phyloP scores from a whole-genome alignment of 2,888 invertebrate genomes.

The Ichneumon xanthorius region DNA sequence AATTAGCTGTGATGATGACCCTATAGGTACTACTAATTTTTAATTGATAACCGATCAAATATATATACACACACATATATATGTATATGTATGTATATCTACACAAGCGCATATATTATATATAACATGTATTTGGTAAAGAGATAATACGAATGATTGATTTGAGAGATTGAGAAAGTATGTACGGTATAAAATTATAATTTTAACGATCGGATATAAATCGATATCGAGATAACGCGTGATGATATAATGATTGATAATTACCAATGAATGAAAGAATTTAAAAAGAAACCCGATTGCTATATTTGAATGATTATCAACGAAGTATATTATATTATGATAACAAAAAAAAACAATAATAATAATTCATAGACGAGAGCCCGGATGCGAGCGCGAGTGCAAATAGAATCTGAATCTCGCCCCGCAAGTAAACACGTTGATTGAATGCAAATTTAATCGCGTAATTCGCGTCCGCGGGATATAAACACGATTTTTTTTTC shows the following conservation, averaged over 20 bases:
- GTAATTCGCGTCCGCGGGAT: background rate
- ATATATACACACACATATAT: slow-evolving; percentile 41
- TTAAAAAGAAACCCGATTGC: slow-evolving; percentile 37
- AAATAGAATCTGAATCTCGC: background rate
- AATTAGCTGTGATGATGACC: slow-evolving; percentile 83
- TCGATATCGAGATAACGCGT: slow-evolving; percentile 56
- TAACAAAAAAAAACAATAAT: background rate
- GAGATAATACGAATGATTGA: slow-evolving; percentile 34
- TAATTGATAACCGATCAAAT: slow-evolving; percentile 74
- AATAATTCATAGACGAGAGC: background rate
- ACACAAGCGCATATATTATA: slow-evolving; percentile 50
- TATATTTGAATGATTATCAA: slow-evolving; percentile 1
- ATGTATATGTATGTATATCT: slow-evolving; percentile 61
- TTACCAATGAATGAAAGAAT: slow-evolving; percentile 36
- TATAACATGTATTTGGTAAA: slow-evolving; percentile 51
- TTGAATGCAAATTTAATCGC: background rate
- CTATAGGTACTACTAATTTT: slow-evolving; percentile 82
- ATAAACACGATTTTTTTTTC: background rate
- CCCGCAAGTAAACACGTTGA: background rate
- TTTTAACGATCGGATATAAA: slow-evolving; percentile 70
- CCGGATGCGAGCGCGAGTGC: slow-evolving; percentile 12
- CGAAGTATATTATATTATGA: background rate
- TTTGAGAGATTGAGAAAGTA: slow-evolving; percentile 26
- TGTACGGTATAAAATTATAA: slow-evolving; percentile 63
- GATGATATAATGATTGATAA: slow-evolving; percentile 21